Percentiles rank a stretch among this genome's conserved stretches.
Conservation (phyloP, 1,140 invertebrate genomes). For the Aphelenchoides besseyi region DNA sequence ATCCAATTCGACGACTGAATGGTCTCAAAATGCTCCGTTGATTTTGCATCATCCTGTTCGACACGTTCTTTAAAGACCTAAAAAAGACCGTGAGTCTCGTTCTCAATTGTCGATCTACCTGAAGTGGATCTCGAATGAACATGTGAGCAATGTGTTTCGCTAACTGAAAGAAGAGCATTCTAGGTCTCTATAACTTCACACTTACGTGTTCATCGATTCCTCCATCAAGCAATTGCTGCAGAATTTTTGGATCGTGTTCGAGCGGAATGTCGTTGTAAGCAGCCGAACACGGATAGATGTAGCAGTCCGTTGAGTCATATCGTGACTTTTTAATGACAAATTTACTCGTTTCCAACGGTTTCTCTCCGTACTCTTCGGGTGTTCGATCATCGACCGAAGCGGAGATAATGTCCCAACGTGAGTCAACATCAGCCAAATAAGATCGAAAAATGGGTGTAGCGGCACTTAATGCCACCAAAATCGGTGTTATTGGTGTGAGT, state of each 20-base stretch:
- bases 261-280: conserved; percentile 87
- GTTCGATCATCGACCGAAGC: conserved; percentile 84
- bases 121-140: conserved; percentile 94
- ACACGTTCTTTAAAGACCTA: conserved; percentile 90
- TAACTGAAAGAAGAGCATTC: conserved; percentile 24
- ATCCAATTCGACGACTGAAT: conserved; percentile 99
- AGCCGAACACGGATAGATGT: conserved; percentile 80
- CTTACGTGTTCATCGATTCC: conserved; percentile 64
- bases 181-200: conserved; percentile 22
- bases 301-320: conserved; percentile 96
- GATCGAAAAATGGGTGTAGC: conserved; percentile 90
- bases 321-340: conserved; percentile 87
- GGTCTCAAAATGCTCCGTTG: conserved; percentile 96
- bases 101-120: no score
- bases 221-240: conserved; percentile 75
- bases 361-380: conserved; percentile 80
- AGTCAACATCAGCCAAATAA: conserved; percentile 88
- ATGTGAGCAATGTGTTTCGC: conserved; percentile 94
- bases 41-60: conserved; percentile 84
- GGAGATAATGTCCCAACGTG: conserved; percentile 70
- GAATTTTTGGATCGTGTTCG: conserved; percentile 79
- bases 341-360: conserved; percentile 71
- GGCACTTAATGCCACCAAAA: conserved; percentile 92
- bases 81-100: conserved; percentile 28
- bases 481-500: conserved; percentile 90